Evolutionary conservation across 2,888 invertebrate species (phyloP).

Genomic region (Macaria liturata): DNA sequence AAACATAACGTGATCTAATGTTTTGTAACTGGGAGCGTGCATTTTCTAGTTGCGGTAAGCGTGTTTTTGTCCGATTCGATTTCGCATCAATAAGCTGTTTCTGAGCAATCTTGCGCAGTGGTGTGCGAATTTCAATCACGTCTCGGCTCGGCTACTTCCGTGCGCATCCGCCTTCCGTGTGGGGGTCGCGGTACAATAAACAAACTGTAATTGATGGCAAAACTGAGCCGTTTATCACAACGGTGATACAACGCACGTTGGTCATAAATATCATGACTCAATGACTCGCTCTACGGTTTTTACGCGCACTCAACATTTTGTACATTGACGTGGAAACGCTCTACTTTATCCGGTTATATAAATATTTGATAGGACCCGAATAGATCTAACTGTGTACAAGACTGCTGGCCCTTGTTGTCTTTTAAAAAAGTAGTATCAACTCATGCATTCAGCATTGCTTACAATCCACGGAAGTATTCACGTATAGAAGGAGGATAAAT

Average conservation of each 20-base stretch:
- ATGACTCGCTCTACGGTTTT: no score
- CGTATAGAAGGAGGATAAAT: no score
- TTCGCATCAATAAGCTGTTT: slow-evolving; percentile 38
- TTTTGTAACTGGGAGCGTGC: slow-evolving; percentile 45
- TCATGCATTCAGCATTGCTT: no score
- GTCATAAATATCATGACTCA: no score
- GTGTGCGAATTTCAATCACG: slow-evolving; percentile 52
- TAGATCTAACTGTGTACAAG: no score
- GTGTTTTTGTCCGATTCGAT: slow-evolving; percentile 29
- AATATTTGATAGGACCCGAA: no score
- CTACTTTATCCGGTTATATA: no score
- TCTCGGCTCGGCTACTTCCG: slow-evolving; percentile 33
- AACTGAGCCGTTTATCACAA: neutral
- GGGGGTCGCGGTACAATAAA: slow-evolving; percentile 5
- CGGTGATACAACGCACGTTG: no score
- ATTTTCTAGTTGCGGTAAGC: slow-evolving; percentile 36
- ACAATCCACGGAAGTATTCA: no score
- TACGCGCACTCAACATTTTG: neutral
- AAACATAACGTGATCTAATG: slow-evolving; percentile 52
- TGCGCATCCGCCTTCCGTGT: slow-evolving; percentile 27
- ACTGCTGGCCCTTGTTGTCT: no score
- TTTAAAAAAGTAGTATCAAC: no score
- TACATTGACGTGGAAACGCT: neutral
- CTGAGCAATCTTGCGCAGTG: slow-evolving; percentile 43
- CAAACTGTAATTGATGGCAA: slow-evolving; percentile 2